phyloP scores from a whole-genome alignment of 1,140 invertebrate genomes.

The Trichoplusia ni region DNA sequence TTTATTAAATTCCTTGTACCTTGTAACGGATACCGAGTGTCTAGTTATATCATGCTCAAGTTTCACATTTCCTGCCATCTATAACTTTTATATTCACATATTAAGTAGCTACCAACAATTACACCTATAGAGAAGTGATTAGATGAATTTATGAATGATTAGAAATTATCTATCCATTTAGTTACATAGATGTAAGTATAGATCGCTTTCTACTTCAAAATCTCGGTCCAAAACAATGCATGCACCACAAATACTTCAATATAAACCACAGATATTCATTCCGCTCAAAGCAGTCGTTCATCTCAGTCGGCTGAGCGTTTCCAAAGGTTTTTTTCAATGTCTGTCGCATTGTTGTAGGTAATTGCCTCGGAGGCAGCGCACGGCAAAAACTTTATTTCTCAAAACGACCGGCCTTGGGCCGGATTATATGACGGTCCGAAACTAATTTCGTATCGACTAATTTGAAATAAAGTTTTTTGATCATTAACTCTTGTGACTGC shows the following conservation, averaged over 20 bases:
- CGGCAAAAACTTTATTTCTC: conserved; percentile 15
- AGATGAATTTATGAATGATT: no score
- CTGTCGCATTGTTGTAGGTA: conserved; percentile 27
- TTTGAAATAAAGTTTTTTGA: conserved; percentile 16
- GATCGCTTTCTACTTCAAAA: no score
- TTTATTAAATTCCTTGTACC: conserved; percentile 17
- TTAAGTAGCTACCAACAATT: no score
- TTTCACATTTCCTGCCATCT: conserved; percentile 12
- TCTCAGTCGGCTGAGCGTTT: background rate
- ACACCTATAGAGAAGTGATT: no score
- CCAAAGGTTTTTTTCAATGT: conserved; percentile 14
- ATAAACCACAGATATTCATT: background rate
- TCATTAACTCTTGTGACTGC: background rate
- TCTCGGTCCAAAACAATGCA: background rate
- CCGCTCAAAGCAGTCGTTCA: background rate
- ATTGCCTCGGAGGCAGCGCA: conserved; percentile 16
- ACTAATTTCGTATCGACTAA: conserved; percentile 24
- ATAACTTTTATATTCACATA: no score
- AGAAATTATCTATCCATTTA: no score
- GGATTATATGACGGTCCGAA: conserved; percentile 14
- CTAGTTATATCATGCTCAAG: conserved; percentile 1
- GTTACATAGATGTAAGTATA: no score
- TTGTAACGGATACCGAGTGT: conserved; percentile 14
- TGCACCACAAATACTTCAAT: background rate
- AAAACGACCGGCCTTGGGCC: conserved; percentile 15